Conservation (phyloP, 2,888 invertebrate genomes). For the Eupithecia vulgata region DNA sequence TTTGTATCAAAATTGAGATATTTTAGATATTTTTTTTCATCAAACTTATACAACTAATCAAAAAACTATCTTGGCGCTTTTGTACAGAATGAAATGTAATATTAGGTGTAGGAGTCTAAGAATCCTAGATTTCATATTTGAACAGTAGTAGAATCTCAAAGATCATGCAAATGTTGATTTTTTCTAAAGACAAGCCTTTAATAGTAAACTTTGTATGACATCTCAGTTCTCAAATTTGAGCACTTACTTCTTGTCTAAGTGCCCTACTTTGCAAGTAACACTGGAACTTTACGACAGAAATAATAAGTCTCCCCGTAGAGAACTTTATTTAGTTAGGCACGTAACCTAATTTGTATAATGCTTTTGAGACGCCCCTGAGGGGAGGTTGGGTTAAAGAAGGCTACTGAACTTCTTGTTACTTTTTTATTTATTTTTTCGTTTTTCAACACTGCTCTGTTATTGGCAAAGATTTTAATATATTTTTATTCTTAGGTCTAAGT, state of each 20-base stretch:
- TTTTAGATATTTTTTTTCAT: too few relatives aligned
- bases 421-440: neutral
- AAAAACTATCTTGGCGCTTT: too few relatives aligned
- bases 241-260: slow-evolving; percentile 1
- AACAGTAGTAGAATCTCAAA: too few relatives aligned
- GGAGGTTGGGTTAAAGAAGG: slow-evolving; percentile 21
- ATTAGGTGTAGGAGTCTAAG: too few relatives aligned
- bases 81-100: too few relatives aligned
- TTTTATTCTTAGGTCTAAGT: neutral
- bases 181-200: too few relatives aligned
- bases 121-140: too few relatives aligned
- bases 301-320: slow-evolving; percentile 20
- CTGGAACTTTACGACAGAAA: slow-evolving; percentile 1
- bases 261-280: slow-evolving; percentile 5
- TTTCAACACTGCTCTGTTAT: neutral
- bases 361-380: slow-evolving; percentile 49
- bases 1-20: too few relatives aligned
- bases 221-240: neutral
- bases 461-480: neutral
- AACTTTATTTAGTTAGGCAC: slow-evolving; percentile 47
- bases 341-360: slow-evolving; percentile 69
- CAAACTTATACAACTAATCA: too few relatives aligned
- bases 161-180: too few relatives aligned
- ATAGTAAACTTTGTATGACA: too few relatives aligned
- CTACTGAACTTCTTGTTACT: neutral